A percentile compares a stretch with the other conserved stretches of the same genome.
phyloP scores from a whole-genome alignment of 2,113 vertebrate genomes.

The Donacobius atricapilla region DNA sequence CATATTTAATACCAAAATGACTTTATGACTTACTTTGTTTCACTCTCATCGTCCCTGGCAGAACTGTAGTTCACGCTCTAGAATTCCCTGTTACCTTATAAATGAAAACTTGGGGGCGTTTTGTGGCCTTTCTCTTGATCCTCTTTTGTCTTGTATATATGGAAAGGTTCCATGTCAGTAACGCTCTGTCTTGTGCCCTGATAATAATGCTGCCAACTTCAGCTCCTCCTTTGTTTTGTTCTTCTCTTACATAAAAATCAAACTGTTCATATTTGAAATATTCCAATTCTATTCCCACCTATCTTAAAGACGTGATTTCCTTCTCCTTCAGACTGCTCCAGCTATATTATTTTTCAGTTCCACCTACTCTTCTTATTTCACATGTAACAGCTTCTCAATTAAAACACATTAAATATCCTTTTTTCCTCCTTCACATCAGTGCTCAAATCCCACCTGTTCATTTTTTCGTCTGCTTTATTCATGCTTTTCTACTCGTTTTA shows the following conservation, averaged over 20 bases:
- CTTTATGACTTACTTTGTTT: not conserved
- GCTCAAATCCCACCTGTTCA: not conserved
- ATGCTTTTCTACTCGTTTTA: not conserved
- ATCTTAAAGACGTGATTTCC: not conserved
- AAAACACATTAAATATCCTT: slow-evolving; percentile 1
- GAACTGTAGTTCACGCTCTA: not conserved
- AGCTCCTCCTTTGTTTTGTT: slow-evolving; percentile 36
- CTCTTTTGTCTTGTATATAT: not conserved
- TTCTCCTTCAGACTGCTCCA: slow-evolving; percentile 8
- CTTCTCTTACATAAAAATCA: slow-evolving; percentile 24
- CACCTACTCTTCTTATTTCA: slow-evolving; percentile 35
- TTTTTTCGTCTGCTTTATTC: not conserved
- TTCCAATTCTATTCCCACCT: not conserved
- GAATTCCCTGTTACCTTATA: slow-evolving; percentile 1
- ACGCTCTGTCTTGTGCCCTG: not conserved
- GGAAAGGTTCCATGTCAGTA: not conserved
- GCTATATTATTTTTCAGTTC: not conserved
- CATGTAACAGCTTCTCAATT: slow-evolving; percentile 11
- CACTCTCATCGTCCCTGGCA: not conserved
- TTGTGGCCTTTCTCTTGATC: not conserved
- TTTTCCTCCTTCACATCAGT: not conserved
- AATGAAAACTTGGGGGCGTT: slow-evolving; percentile 1
- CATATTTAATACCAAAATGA: not conserved
- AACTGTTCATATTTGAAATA: not conserved
- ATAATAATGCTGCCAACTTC: slow-evolving; percentile 5